Conservation (phyloP, 1,140 invertebrate genomes). For the Eupeodes corollae region DNA sequence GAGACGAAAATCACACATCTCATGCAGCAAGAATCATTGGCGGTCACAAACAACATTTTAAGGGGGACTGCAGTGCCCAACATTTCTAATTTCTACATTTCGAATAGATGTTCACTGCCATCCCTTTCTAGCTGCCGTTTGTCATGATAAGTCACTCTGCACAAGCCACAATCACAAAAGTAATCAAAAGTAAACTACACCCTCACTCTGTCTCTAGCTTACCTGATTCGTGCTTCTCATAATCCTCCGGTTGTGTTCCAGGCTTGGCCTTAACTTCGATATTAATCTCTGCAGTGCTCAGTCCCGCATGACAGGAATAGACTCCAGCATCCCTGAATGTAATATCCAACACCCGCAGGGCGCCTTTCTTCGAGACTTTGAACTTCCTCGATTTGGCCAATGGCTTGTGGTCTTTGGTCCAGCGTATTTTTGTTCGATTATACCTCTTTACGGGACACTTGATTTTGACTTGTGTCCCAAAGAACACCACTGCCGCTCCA, state of each 20-base stretch:
- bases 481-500: slow-evolving; percentile 70
- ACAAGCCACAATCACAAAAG: too few relatives aligned
- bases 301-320: slow-evolving; percentile 71
- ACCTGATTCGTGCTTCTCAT: slow-evolving; percentile 47
- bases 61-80: too few relatives aligned
- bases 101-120: too few relatives aligned
- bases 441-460: slow-evolving; percentile 77
- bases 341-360: slow-evolving; percentile 67
- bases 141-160: too few relatives aligned
- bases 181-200: background rate
- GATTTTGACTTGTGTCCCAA: slow-evolving; percentile 77
- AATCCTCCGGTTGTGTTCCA: slow-evolving; percentile 65
- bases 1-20: background rate
- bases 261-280: slow-evolving; percentile 61
- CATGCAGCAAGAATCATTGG: too few relatives aligned
- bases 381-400: slow-evolving; percentile 63
- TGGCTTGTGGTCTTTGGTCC: slow-evolving; percentile 67
- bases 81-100: too few relatives aligned
- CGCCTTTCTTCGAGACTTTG: slow-evolving; percentile 76
- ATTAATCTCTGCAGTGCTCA: slow-evolving; percentile 58
- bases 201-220: background rate
- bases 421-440: slow-evolving; percentile 66
- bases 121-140: too few relatives aligned
- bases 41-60: too few relatives aligned
- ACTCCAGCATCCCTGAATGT: slow-evolving; percentile 63